Evolutionary conservation across 2,113 vertebrate species (phyloP).

Genomic region (Rousettus leschenaultii): DNA sequence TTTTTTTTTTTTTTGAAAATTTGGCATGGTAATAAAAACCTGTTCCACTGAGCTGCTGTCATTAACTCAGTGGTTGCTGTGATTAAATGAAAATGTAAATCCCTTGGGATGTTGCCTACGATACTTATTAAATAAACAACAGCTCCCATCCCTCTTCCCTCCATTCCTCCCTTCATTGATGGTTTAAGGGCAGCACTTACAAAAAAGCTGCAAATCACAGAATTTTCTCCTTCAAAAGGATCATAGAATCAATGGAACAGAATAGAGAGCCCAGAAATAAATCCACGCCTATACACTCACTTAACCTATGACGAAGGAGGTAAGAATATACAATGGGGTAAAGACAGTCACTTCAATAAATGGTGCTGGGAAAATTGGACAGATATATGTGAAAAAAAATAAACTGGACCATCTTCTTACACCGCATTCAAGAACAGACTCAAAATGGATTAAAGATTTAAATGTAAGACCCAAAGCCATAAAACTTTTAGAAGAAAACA

Average conservation of each 20-base stretch:
- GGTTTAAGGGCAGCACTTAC: neutral
- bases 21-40: slow-evolving; percentile 17
- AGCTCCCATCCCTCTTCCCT: neutral
- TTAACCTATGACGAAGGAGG: too few relatives aligned
- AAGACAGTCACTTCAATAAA: too few relatives aligned
- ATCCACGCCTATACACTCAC: too few relatives aligned
- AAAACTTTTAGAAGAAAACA: too few relatives aligned
- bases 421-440: too few relatives aligned
- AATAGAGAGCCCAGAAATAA: too few relatives aligned
- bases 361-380: too few relatives aligned
- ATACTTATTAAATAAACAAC: slow-evolving; percentile 21
- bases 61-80: neutral
- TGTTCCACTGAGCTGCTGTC: neutral
- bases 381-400: too few relatives aligned
- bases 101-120: neutral
- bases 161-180: neutral
- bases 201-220: neutral
- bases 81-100: slow-evolving; percentile 58
- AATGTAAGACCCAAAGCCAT: too few relatives aligned
- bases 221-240: neutral
- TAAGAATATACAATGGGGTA: too few relatives aligned
- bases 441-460: too few relatives aligned
- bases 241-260: neutral
- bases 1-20: neutral
- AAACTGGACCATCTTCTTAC: too few relatives aligned